Evolutionary conservation across 1,140 invertebrate species (phyloP).

Genomic region (Ostrea denselamellosa): DNA sequence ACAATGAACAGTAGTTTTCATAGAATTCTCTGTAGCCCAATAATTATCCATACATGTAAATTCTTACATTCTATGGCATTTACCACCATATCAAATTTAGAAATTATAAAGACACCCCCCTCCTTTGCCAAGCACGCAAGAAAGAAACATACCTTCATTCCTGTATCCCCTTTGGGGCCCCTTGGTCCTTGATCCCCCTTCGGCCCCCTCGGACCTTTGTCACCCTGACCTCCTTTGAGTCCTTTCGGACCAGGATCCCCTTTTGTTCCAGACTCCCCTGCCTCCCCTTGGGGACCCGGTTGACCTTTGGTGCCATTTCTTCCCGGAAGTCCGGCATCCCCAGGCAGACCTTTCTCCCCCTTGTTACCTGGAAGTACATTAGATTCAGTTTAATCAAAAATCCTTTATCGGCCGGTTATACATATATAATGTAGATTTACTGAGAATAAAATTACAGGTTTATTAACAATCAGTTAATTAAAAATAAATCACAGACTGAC

Average conservation of each 20-base stretch:
- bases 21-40: too few relatives aligned
- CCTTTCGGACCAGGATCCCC: neutral
- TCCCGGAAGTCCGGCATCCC: conserved; percentile 24
- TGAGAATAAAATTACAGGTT: neutral
- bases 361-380: neutral
- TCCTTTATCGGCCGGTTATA: neutral
- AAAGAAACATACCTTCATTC: neutral
- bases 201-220: neutral
- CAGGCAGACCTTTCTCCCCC: neutral
- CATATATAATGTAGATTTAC: too few relatives aligned
- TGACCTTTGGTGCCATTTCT: conserved; percentile 13
- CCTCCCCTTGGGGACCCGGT: neutral
- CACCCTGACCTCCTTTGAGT: conserved; percentile 4
- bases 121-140: too few relatives aligned
- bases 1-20: too few relatives aligned
- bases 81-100: too few relatives aligned
- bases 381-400: neutral
- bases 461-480: neutral
- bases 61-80: too few relatives aligned
- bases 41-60: too few relatives aligned
- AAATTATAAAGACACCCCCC: too few relatives aligned
- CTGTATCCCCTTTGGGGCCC: conserved; percentile 36
- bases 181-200: conserved; percentile 24
- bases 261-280: neutral
- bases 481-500: too few relatives aligned